A percentile compares a stretch with the other conserved stretches of the same genome.
Conservation (phyloP, 2,888 invertebrate genomes). For the Oxystoma pomonae region DNA sequence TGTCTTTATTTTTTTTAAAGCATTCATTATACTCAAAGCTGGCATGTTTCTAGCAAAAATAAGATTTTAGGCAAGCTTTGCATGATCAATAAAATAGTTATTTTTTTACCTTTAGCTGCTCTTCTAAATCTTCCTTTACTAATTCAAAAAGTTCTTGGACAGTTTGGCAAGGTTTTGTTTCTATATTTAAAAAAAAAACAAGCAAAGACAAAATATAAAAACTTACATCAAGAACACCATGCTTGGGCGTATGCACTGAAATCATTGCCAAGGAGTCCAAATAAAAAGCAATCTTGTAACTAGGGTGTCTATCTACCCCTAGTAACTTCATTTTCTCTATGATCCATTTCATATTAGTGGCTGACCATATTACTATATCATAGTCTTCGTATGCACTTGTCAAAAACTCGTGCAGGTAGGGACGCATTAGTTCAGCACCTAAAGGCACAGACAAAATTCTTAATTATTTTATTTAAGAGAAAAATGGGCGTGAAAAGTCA, state of each 20-base stretch:
- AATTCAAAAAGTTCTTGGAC: too few relatives aligned
- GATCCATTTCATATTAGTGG: conserved; percentile 98
- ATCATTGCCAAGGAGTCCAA: conserved; percentile 94
- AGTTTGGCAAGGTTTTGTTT: not conserved
- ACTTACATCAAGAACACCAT: conserved; percentile 86
- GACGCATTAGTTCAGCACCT: conserved; percentile 80
- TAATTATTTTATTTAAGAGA: too few relatives aligned
- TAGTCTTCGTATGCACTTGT: conserved; percentile 83
- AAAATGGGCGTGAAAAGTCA: too few relatives aligned
- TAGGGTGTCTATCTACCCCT: conserved; percentile 75
- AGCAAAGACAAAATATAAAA: not conserved
- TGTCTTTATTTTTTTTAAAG: too few relatives aligned
- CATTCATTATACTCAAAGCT: too few relatives aligned
- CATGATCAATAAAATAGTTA: too few relatives aligned
- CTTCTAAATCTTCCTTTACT: too few relatives aligned
- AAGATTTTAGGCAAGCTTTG: not conserved
- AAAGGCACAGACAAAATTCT: not conserved
- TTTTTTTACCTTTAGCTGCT: too few relatives aligned
- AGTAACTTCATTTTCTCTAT: conserved; percentile 94
- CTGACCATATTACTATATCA: conserved; percentile 98
- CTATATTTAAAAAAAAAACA: not conserved
- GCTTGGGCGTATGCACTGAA: conserved; percentile 83
- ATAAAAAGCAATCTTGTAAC: conserved; percentile 90
- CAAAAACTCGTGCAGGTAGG: conserved; percentile 91
- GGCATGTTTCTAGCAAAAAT: too few relatives aligned